Evolutionary conservation across 2,888 invertebrate species (phyloP).

Genomic region (Apoderus coryli): DNA sequence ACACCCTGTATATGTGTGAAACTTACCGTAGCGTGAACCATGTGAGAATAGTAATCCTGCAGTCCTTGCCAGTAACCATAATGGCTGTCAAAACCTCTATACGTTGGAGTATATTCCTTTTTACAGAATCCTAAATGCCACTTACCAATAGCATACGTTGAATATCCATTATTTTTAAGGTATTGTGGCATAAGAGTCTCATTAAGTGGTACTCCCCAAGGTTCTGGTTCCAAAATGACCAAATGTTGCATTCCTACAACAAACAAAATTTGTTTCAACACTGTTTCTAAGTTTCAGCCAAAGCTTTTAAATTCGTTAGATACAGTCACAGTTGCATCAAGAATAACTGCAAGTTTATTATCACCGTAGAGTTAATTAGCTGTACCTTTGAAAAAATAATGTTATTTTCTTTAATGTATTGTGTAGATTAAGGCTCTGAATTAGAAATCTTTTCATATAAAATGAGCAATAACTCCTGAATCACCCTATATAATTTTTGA

Average conservation of each 20-base stretch:
- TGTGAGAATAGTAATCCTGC: constrained; percentile 64
- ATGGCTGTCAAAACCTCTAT: constrained; percentile 66
- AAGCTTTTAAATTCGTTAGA: no score
- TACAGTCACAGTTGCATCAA: no score
- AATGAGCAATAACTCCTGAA: no score
- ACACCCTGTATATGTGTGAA: neutral
- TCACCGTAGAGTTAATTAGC: no score
- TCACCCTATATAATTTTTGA: no score
- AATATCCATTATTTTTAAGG: constrained; percentile 51
- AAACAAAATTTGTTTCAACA: no score
- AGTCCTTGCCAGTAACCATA: constrained; percentile 75
- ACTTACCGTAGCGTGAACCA: constrained; percentile 35
- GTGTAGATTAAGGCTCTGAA: no score
- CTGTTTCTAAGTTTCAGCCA: no score
- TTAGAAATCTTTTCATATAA: no score
- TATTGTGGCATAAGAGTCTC: constrained; percentile 45
- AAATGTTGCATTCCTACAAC: constrained; percentile 54
- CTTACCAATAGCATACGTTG: constrained; percentile 67
- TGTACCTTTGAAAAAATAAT: no score
- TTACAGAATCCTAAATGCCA: constrained; percentile 75
- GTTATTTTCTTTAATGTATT: no score
- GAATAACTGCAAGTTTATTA: no score
- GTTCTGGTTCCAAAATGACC: constrained; percentile 54
- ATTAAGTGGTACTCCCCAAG: constrained; percentile 53
- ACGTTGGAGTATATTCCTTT: constrained; percentile 54